Percentiles rank a stretch among this genome's conserved stretches.
These are phyloP conservation scores for Masnerella sp. DNA, from an alignment of 2,888 invertebrate genomes.

Conservation along the genomic window DNA sequence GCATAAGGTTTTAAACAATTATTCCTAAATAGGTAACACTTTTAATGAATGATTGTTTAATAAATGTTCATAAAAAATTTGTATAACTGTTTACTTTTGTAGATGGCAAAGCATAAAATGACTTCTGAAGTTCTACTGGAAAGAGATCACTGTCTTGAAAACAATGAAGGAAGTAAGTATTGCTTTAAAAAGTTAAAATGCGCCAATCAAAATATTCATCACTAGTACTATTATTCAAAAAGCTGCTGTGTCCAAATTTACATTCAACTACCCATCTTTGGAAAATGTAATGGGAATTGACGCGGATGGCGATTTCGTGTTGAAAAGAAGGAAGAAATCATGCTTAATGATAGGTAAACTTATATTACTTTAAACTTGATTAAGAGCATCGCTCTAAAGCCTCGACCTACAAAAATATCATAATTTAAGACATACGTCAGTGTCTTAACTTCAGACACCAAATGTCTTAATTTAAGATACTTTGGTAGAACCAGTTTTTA, in stretches of 20 bases:
- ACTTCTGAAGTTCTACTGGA: constrained; percentile 53
- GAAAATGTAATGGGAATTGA: constrained; percentile 78
- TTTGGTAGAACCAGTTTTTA: no score
- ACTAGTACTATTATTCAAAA: constrained; percentile 43
- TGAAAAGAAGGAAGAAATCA: constrained; percentile 79
- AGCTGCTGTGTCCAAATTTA: constrained; percentile 87
- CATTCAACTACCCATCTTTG: constrained; percentile 77
- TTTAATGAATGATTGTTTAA: no score
- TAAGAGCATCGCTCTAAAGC: no score
- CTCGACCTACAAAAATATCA: no score
- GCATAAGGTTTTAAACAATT: no score
- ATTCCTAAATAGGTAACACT: no score
- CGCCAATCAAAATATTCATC: no score
- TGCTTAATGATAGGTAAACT: constrained; percentile 84
- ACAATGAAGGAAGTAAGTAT: constrained; percentile 45
- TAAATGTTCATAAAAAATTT: no score
- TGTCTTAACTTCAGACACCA: no score
- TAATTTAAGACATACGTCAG: no score
- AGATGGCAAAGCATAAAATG: constrained; percentile 46
- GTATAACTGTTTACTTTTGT: background rate
- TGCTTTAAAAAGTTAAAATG: background rate
- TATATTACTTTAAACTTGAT: no score
- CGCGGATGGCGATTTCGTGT: constrained; percentile 85
- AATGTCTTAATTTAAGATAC: no score
- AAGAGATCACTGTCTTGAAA: constrained; percentile 3